Evolutionary conservation across 2,797 vertebrate species (phyloP), one percentile per base, ranked within the genome.

Genomic region (Phrynocephalus forsythii): DNA sequence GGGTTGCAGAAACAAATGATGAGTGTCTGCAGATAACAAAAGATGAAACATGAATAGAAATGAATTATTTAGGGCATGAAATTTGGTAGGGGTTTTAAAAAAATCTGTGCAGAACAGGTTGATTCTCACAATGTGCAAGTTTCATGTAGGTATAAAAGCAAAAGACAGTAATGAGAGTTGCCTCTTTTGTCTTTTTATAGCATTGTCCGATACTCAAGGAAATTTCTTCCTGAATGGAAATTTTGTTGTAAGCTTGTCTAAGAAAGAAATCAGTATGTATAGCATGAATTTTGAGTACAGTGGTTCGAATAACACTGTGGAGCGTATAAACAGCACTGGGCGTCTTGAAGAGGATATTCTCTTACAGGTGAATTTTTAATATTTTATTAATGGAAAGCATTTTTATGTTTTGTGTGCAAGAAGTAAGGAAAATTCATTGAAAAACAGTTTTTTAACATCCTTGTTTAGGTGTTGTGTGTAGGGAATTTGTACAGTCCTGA

Each of bases 191-290:
- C 82, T 90, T 82, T 90, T 81, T 83, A 18, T 94, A 99, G 99
- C 99, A 67, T 96, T 99, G 92, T 98, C 99, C 78, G 98, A 99
- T 91, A 94, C 95, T 93, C 97, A 97, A 56, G 98, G 98, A 90
- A 98, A 98, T 95, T 98, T 97, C 91, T 96, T 99, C 84, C 97
- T 99, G 91, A 99, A 99, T 91, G 99, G 99, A 90, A 98, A 99
- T 97, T 99, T 99, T 95, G 98, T 99, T 95, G 98, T 99, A 93
- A 98, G 98, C 96, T 98, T 98, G 98, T 98, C 98, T 94, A 99
- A 98, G 97, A 98, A 97, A 95, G 98, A 99, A 97, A 97, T 99
- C 94, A 97, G 94, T 91, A 94, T 98, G 87, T 97, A 98, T 94
- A 98, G 98, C 95, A 96, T 96, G 15, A 94, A 97, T 91, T 98